Evolutionary conservation across 2,888 invertebrate genomes (phyloP).

Genomic region (Apodemia duryi): DNA sequence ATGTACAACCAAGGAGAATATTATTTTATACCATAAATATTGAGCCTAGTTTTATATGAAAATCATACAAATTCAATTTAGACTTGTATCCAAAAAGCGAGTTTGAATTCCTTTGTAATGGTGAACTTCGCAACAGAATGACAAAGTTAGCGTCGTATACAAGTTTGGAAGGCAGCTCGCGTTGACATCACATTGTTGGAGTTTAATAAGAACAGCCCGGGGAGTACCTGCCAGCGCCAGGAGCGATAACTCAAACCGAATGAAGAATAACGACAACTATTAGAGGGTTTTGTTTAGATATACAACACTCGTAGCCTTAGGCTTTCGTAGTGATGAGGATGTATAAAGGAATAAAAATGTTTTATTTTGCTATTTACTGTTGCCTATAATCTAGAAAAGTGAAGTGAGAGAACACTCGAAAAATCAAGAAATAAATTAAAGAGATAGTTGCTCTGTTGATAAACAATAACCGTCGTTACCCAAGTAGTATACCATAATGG

Average conservation of each 20-base stretch:
- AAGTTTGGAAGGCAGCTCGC: constrained; percentile 1
- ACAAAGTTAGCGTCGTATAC: constrained; percentile 4
- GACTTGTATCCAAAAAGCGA: constrained; percentile 3
- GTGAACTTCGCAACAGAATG: constrained; percentile 11
- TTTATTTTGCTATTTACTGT: too few species aligned
- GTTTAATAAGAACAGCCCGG: constrained; percentile 32
- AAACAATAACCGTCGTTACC: too few species aligned
- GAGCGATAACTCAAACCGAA: constrained; percentile 34
- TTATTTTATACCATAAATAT: neutral
- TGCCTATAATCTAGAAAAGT: too few species aligned
- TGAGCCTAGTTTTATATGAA: neutral
- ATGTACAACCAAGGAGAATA: neutral
- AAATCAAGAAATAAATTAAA: too few species aligned
- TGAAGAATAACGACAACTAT: constrained; percentile 54
- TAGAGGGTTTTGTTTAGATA: constrained; percentile 44
- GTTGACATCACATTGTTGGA: constrained; percentile 23
- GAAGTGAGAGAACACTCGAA: too few species aligned
- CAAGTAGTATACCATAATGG: too few species aligned
- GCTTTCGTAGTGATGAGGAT: neutral
- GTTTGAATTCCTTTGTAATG: constrained; percentile 4
- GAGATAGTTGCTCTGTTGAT: too few species aligned
- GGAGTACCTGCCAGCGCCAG: constrained; percentile 25
- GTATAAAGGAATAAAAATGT: too few species aligned
- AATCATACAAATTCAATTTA: constrained; percentile 11
- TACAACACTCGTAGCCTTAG: neutral